Percentiles rank a stretch among this genome's conserved stretches.
Conservation (phyloP, 2,888 invertebrate genomes). For the Chrysina gloriosa region DNA sequence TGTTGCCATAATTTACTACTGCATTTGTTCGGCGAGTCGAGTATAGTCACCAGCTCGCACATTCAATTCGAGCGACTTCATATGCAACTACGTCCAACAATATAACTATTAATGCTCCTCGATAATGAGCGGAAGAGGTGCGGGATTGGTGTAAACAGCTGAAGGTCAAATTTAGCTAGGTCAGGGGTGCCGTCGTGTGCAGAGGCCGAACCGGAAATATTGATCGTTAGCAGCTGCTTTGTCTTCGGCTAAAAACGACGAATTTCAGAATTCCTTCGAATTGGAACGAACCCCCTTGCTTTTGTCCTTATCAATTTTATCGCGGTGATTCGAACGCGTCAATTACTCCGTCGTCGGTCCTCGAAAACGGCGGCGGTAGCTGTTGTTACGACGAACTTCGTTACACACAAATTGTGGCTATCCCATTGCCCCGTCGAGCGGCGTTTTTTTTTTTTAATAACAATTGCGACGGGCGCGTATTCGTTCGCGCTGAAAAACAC, state of each 20-base stretch:
- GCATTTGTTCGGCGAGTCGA: no score
- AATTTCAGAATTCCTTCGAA: neutral
- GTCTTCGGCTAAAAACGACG: neutral
- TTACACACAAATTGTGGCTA: conserved; percentile 24
- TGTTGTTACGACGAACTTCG: neutral
- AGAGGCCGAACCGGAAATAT: conserved; percentile 44
- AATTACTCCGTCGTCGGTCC: conserved; percentile 17
- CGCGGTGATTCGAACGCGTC: neutral
- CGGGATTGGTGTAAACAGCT: conserved; percentile 32
- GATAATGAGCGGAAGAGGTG: conserved; percentile 30
- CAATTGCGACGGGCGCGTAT: conserved; percentile 7
- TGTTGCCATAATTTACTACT: no score
- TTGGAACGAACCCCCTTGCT: neutral
- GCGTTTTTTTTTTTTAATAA: conserved; percentile 20
- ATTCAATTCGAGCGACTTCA: no score
- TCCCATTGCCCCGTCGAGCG: neutral
- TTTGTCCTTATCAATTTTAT: conserved; percentile 21
- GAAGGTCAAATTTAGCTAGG: conserved; percentile 48
- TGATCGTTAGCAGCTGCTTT: conserved; percentile 45
- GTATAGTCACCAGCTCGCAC: no score
- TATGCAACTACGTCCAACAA: no score
- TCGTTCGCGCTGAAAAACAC: neutral
- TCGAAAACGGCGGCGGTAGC: neutral
- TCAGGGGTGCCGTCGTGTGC: conserved; percentile 46
- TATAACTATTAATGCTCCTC: no score